These are phyloP conservation scores for Hydraecia micacea DNA, from an alignment of 2,888 invertebrate genomes.

Conservation along the genomic window DNA sequence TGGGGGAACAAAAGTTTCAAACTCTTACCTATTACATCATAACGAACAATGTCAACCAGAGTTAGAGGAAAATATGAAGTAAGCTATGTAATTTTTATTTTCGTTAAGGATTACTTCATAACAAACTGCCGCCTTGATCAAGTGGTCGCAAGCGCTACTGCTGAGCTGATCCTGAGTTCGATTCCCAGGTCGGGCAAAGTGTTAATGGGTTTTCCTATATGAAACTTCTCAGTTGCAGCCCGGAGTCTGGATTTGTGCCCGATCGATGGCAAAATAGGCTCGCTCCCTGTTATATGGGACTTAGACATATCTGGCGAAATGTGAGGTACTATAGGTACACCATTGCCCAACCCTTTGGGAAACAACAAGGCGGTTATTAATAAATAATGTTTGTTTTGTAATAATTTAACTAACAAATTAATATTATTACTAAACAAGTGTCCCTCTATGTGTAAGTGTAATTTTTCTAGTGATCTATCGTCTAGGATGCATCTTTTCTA, in stretches of 20 bases:
- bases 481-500: too few species aligned
- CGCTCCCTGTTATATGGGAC: not conserved
- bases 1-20: constrained; percentile 24
- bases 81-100: constrained; percentile 10
- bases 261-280: not conserved
- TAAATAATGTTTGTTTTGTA: not conserved
- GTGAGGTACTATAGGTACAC: not conserved
- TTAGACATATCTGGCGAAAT: too few species aligned
- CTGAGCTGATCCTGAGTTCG: too few species aligned
- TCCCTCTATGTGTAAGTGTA: too few species aligned
- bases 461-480: not conserved
- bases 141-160: not conserved
- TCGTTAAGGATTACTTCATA: not conserved
- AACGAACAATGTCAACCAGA: constrained; percentile 1
- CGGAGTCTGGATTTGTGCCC: not conserved
- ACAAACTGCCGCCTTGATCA: not conserved
- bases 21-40: constrained; percentile 11
- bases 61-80: constrained; percentile 20
- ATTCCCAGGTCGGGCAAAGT: not conserved
- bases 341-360: too few species aligned
- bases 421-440: not conserved
- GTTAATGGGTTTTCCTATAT: too few species aligned
- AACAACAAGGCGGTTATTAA: not conserved
- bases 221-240: too few species aligned
- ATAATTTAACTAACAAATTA: not conserved